A percentile compares a stretch with the other conserved stretches of the same genome.
Conservation (phyloP, 1,140 invertebrate genomes). For the Alviniconcha marisindica region DNA sequence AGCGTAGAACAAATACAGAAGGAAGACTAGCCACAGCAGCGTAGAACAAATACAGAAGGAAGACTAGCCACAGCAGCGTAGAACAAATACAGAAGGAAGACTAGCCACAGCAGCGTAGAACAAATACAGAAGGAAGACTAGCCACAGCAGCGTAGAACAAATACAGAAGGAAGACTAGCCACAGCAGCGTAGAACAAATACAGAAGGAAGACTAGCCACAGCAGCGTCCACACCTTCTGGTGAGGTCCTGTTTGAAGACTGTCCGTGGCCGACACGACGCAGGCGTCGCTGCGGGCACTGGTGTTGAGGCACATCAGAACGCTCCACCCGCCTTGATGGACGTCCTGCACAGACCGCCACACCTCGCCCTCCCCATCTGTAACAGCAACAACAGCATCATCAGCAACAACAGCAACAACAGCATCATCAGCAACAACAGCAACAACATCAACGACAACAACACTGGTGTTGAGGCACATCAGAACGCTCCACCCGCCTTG, state of each 20-base stretch:
- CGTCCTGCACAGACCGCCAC: not conserved
- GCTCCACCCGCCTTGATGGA: conserved; percentile 5
- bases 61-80: no score
- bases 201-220: not conserved
- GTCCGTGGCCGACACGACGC: not conserved
- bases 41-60: no score
- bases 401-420: not conserved
- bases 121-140: no score
- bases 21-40: no score
- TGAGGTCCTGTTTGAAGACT: not conserved
- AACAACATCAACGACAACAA: no score
- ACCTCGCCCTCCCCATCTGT: not conserved
- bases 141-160: no score
- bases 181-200: no score
- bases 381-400: not conserved
- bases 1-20: no score
- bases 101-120: no score
- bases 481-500: conserved; percentile 18
- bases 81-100: no score
- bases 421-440: not conserved
- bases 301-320: conserved; percentile 35
- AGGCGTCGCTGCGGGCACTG: not conserved
- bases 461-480: conserved; percentile 25
- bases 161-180: no score
- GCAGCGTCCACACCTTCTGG: conserved; percentile 17